Conservation (phyloP, 2,113 vertebrate genomes). For the Clupea harengus region DNA sequence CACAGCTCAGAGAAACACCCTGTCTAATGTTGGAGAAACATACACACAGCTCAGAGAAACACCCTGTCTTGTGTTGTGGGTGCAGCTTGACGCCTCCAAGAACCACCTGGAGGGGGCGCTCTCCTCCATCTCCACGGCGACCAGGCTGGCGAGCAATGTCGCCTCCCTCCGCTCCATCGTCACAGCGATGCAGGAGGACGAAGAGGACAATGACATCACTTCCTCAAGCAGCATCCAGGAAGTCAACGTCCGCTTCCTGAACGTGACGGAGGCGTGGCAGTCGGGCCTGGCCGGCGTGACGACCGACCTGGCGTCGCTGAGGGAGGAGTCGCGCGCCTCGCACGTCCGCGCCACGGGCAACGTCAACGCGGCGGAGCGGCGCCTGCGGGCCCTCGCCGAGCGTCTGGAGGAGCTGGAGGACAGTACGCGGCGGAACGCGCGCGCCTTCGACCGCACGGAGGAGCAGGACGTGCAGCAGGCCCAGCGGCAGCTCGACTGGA, state of each 20-base stretch:
- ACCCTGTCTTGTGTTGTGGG: slow-evolving; percentile 88
- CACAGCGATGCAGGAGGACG: slow-evolving; percentile 65
- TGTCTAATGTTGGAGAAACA: not conserved
- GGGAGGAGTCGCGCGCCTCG: slow-evolving; percentile 74
- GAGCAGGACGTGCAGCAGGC: slow-evolving; percentile 75
- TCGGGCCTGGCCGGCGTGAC: slow-evolving; percentile 70
- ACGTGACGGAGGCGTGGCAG: slow-evolving; percentile 79
- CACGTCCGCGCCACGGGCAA: slow-evolving; percentile 74
- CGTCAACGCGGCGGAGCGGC: slow-evolving; percentile 82
- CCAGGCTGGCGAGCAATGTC: slow-evolving; percentile 77
- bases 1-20: slow-evolving; percentile 55
- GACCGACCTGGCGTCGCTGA: slow-evolving; percentile 70
- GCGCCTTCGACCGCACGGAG: slow-evolving; percentile 82
- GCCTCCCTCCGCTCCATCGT: slow-evolving; percentile 71
- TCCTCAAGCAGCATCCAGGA: slow-evolving; percentile 70
- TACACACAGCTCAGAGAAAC: slow-evolving; percentile 56
- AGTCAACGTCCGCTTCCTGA: slow-evolving; percentile 78
- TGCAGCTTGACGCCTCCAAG: slow-evolving; percentile 87
- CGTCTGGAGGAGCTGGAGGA: slow-evolving; percentile 85
- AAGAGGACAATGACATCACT: slow-evolving; percentile 50
- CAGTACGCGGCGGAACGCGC: slow-evolving; percentile 83
- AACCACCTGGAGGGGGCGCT: slow-evolving; percentile 73
- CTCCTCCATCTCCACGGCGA: slow-evolving; percentile 70
- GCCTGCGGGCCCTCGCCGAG: slow-evolving; percentile 72
- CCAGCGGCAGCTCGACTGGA: slow-evolving; percentile 72